phyloP scores from a whole-genome alignment of 2,888 invertebrate species.

The Melanargia galathea region DNA sequence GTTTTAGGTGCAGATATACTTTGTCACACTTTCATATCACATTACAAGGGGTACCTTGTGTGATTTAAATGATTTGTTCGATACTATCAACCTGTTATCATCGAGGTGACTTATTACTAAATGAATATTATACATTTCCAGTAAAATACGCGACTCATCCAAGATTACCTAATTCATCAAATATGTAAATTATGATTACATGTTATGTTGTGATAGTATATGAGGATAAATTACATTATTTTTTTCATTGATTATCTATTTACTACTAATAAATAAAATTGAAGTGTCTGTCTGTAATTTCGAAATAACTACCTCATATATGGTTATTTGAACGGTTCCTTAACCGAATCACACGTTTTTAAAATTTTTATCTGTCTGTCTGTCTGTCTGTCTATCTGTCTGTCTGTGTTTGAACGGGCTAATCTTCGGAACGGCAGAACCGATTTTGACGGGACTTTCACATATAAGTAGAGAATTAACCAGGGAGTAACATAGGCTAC shows the following conservation, averaged over 20 bases:
- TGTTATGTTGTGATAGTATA: not conserved
- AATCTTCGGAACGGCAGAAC: too few species aligned
- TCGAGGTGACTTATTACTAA: not conserved
- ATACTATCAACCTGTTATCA: conserved; percentile 9
- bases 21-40: not conserved
- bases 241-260: not conserved
- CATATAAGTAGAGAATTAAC: too few species aligned
- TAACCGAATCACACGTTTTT: too few species aligned
- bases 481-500: too few species aligned
- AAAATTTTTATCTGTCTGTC: too few species aligned
- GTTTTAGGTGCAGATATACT: not conserved
- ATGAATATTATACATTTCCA: conserved; percentile 27
- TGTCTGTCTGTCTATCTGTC: too few species aligned
- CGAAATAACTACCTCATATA: too few species aligned
- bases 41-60: not conserved
- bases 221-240: not conserved
- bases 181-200: conserved; percentile 19
- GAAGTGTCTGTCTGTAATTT: too few species aligned
- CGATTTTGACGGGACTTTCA: too few species aligned
- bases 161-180: conserved; percentile 18
- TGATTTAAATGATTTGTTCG: conserved; percentile 2
- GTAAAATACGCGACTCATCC: conserved; percentile 9
- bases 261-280: too few species aligned
- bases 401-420: too few species aligned
- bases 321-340: too few species aligned